Evolutionary conservation across 2,888 invertebrate species (phyloP).

Genomic region (Linyphia triangularis): DNA sequence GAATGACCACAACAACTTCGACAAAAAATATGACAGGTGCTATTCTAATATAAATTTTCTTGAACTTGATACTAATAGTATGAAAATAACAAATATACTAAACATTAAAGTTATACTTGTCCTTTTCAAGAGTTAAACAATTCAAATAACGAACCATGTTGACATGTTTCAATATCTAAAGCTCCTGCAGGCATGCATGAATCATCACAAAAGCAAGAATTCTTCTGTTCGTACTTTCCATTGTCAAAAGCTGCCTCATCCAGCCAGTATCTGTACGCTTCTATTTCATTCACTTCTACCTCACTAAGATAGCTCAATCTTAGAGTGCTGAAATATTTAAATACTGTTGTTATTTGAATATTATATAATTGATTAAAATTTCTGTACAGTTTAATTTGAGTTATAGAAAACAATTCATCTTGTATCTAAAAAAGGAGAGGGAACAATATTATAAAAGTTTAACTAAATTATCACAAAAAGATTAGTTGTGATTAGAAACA

Average conservation of each 20-base stretch:
- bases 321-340: slow-evolving; percentile 73
- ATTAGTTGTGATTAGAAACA: too few relatives aligned
- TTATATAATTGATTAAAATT: too few relatives aligned
- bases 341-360: too few relatives aligned
- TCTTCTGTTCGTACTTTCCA: slow-evolving; percentile 78
- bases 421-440: too few relatives aligned
- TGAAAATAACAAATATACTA: background rate
- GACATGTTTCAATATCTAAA: slow-evolving; percentile 75
- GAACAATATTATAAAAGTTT: too few relatives aligned
- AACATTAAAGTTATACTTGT: background rate
- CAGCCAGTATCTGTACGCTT: slow-evolving; percentile 83
- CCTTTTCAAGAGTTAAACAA: background rate
- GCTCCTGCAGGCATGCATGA: slow-evolving; percentile 76
- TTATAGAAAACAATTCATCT: too few relatives aligned
- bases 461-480: too few relatives aligned
- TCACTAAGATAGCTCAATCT: slow-evolving; percentile 67
- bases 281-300: slow-evolving; percentile 81
- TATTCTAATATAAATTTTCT: too few relatives aligned
- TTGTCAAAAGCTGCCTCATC: slow-evolving; percentile 87
- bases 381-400: too few relatives aligned
- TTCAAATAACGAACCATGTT: slow-evolving; percentile 42
- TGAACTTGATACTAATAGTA: background rate
- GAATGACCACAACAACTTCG: too few relatives aligned
- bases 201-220: slow-evolving; percentile 73
- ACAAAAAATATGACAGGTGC: too few relatives aligned